Base-by-base conservation (phyloP, 1,140 invertebrate genomes). In the Vanessa atalanta region DNA sequence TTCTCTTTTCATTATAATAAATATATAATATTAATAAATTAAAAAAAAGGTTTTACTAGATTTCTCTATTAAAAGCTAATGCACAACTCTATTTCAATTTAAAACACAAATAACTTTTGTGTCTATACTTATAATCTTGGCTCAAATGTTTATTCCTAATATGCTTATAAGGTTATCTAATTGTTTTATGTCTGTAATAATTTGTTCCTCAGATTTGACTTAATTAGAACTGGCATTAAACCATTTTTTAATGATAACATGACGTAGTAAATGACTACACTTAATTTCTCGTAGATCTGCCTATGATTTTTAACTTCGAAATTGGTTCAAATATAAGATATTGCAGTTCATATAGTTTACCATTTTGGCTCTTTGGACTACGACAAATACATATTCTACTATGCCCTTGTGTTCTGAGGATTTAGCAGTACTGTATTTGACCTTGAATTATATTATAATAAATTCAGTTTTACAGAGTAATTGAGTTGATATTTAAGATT, bases 141-240 rank as follows among this genome's bases (percentile, higher is more conserved):
- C 65, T 67, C 65, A 67, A 67, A 67, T 55, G 50, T 67, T 67
- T 67, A 67, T 67, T 67, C 65, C 65, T 67, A 67, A 67, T 67
- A 55, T 55, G 65, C 65, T 67, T 55, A 16, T 67, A 67, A 67
- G 53, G 31, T 67, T 67, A 53, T 31, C 47, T 55, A 67, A 55
- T 67, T 67, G 26, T 53, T 57, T 67, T 67, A 55, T 55, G 20
- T 64, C 37, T 64, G 37, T 37, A 64, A 47, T 47, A 64, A n/a
- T 64, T 47, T 57, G n/a, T 53, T n/a, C 9, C 9, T 57, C 53
- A 57, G 16, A 57, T 23, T 16, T 9, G 53, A 57, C 6, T n/a
- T 9, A n/a, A 57, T 57, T 23, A 23, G 20, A 57, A 57, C 4
- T 57, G 20, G 3, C 2, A 23, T 20, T n/a, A n/a, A 55, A 57